These are phyloP conservation scores for Platanista minor DNA, from an alignment of 2,113 vertebrate genomes.

Conservation along the genomic window DNA sequence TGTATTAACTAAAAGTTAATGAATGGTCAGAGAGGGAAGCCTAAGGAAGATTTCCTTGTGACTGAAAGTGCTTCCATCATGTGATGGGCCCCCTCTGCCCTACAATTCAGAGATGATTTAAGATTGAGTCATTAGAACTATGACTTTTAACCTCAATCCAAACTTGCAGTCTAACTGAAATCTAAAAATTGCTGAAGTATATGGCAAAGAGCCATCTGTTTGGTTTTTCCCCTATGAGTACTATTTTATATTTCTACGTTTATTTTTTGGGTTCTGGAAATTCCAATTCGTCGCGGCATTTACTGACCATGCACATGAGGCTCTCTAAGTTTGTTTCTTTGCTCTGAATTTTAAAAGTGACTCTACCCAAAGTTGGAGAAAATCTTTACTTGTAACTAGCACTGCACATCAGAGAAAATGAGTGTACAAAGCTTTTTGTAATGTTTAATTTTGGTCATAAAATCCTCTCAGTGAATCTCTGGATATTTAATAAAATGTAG, in stretches of 20 bases:
- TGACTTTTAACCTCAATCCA: not conserved
- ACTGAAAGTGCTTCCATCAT: not conserved
- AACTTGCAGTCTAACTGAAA: not conserved
- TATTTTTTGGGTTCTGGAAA: not conserved
- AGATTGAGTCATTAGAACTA: not conserved
- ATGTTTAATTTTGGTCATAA: not conserved
- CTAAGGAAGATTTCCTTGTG: not conserved
- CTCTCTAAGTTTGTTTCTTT: not conserved
- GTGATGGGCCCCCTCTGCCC: not conserved
- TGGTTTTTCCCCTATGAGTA: not conserved
- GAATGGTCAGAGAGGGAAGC: not conserved
- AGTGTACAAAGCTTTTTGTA: not conserved
- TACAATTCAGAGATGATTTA: not conserved
- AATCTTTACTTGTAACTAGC: not conserved
- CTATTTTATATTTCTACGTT: not conserved
- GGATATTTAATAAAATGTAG: slow-evolving; percentile 3
- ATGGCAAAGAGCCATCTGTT: not conserved
- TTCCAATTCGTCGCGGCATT: not conserved
- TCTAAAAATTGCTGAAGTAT: not conserved
- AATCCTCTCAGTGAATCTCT: not conserved
- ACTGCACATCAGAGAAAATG: not conserved
- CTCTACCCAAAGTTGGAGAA: not conserved
- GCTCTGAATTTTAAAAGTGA: not conserved
- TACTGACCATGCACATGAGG: not conserved
- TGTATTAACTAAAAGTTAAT: not conserved